Conservation (phyloP, 2,797 vertebrate genomes). For the Lophius americanus region DNA sequence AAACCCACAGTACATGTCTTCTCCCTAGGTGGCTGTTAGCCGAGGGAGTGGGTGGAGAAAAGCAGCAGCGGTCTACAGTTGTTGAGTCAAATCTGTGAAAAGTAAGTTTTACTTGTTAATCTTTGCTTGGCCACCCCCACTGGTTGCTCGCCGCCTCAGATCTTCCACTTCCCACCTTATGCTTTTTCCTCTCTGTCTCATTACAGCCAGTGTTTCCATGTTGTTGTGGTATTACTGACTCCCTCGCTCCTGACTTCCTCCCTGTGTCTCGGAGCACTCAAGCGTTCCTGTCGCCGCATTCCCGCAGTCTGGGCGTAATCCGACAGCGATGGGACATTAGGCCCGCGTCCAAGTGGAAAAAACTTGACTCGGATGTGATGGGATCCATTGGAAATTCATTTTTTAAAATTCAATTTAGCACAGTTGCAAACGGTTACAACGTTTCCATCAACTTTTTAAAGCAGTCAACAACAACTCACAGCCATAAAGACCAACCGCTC, state of each 20-base stretch:
- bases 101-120: constrained; percentile 67
- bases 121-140: constrained; percentile 54
- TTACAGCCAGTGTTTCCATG: constrained; percentile 50
- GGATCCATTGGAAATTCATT: constrained; percentile 6
- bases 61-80: constrained; percentile 48
- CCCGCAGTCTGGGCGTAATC: constrained; percentile 35
- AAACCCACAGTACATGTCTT: constrained; percentile 50
- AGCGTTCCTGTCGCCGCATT: constrained; percentile 25
- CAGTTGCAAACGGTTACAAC: constrained; percentile 8
- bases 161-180: constrained; percentile 66
- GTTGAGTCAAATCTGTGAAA: constrained; percentile 63
- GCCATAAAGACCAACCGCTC: constrained; percentile 42
- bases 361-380: neutral
- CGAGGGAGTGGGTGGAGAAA: constrained; percentile 60
- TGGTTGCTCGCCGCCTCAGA: constrained; percentile 51
- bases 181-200: constrained; percentile 60
- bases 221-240: constrained; percentile 45
- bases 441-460: constrained; percentile 40
- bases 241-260: constrained; percentile 35
- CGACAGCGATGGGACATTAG: constrained; percentile 25
- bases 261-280: constrained; percentile 28
- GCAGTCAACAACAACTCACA: constrained; percentile 31
- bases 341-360: constrained; percentile 20
- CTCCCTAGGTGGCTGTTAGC: constrained; percentile 44
- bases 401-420: constrained; percentile 21